Percentiles rank a stretch among this genome's conserved stretches.
Evolutionary conservation across 2,797 vertebrate species (phyloP).

Genomic region (Sebastes goodei): DNA sequence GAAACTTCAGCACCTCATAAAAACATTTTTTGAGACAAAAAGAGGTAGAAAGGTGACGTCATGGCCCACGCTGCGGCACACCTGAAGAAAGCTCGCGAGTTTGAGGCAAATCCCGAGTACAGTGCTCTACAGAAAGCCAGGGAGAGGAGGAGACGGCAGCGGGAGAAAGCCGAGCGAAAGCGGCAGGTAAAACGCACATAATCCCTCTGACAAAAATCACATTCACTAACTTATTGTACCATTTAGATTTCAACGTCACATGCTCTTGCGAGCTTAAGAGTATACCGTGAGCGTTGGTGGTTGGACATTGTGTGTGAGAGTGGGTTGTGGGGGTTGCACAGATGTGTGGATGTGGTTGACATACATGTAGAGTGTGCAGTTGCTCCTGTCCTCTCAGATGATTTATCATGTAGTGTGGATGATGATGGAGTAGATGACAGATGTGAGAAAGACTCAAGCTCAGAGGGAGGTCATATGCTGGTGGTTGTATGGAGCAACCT

Average conservation of each 20-base stretch:
- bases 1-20: background rate
- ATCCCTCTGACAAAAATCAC: background rate
- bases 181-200: constrained; percentile 71
- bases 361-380: background rate
- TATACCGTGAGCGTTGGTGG: background rate
- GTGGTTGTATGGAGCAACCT: background rate
- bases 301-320: background rate
- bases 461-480: background rate
- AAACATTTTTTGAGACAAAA: background rate
- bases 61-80: constrained; percentile 84
- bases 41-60: background rate
- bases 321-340: background rate
- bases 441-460: constrained; percentile 15
- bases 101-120: constrained; percentile 77
- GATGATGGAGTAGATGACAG: constrained; percentile 2
- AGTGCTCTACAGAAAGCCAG: constrained; percentile 78
- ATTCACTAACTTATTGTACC: background rate
- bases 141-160: constrained; percentile 73
- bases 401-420: background rate
- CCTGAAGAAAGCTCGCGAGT: constrained; percentile 81
- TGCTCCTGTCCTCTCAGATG: background rate
- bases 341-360: constrained; percentile 18
- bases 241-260: background rate
- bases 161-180: constrained; percentile 75
- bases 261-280: background rate